Evolutionary conservation across 92 coral and sea anemone species (phyloP).

Genomic region (Parazoanthus swiftii): DNA sequence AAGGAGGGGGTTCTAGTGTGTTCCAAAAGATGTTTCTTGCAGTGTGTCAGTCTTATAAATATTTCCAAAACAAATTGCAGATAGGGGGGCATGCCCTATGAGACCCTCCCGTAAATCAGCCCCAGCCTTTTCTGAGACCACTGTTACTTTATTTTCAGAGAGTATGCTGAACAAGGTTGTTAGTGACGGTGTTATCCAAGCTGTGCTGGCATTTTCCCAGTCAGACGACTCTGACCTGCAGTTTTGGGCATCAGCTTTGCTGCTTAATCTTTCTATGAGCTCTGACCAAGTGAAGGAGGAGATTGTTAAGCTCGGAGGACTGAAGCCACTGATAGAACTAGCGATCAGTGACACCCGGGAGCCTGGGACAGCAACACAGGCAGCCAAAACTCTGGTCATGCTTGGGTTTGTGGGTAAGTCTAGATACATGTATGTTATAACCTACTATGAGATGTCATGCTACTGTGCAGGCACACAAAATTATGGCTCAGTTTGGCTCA

Average conservation of each 20-base stretch:
- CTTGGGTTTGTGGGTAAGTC: slow-evolving; percentile 88
- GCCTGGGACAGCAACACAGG: slow-evolving; percentile 80
- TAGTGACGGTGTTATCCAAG: slow-evolving; percentile 83
- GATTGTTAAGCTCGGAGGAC: slow-evolving; percentile 84
- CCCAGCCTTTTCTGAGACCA: background rate
- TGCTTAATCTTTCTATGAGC: slow-evolving; percentile 90
- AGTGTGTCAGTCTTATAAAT: no score
- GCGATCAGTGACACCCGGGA: slow-evolving; percentile 92
- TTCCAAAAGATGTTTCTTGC: no score
- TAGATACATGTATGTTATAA: background rate
- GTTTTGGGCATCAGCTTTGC: slow-evolving; percentile 92
- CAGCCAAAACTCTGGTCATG: slow-evolving; percentile 98
- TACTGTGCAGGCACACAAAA: no score
- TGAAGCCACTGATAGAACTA: slow-evolving; percentile 87
- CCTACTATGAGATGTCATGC: no score
- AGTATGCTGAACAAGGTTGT: slow-evolving; percentile 70
- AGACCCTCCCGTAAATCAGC: no score
- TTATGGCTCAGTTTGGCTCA: no score
- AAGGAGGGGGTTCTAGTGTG: no score
- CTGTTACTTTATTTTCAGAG: slow-evolving; percentile 57
- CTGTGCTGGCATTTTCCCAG: slow-evolving; percentile 72
- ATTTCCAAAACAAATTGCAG: no score
- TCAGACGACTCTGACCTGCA: slow-evolving; percentile 88
- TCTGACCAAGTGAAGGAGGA: slow-evolving; percentile 89
- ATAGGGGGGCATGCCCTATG: no score